Conservation (phyloP, 2,888 invertebrate genomes). For the Aleiodes testaceus region DNA sequence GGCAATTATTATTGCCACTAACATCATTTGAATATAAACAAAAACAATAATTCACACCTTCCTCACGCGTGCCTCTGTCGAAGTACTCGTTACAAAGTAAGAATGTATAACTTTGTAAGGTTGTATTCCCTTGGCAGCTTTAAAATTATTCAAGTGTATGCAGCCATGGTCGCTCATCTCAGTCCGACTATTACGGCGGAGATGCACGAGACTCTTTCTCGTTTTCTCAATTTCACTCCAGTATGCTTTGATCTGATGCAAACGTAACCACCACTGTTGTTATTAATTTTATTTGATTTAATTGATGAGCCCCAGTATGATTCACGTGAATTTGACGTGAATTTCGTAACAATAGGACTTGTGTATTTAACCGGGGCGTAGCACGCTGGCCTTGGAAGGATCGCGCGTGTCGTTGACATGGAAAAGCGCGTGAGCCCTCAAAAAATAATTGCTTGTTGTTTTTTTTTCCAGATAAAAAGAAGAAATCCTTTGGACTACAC, state of each 20-base stretch:
- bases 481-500: background rate
- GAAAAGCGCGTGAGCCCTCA: slow-evolving; percentile 58
- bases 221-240: slow-evolving; percentile 12
- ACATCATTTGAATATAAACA: background rate
- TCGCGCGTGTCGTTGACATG: slow-evolving; percentile 66
- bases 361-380: slow-evolving; percentile 60
- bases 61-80: slow-evolving; percentile 85
- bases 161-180: slow-evolving; percentile 83
- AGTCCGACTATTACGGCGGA: slow-evolving; percentile 52
- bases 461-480: background rate
- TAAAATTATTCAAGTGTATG: slow-evolving; percentile 86
- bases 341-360: slow-evolving; percentile 27
- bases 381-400: slow-evolving; percentile 66
- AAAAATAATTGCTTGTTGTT: slow-evolving; percentile 23
- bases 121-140: slow-evolving; percentile 83
- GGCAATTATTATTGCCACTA: background rate
- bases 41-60: slow-evolving; percentile 78
- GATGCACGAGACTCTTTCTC: slow-evolving; percentile 45
- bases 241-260: slow-evolving; percentile 35
- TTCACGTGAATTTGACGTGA: background rate
- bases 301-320: slow-evolving; percentile 1
- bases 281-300: slow-evolving; percentile 53
- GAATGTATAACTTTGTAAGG: slow-evolving; percentile 87
- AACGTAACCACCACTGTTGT: slow-evolving; percentile 44
- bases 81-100: slow-evolving; percentile 88